These are phyloP conservation scores for Grallaria varia DNA, from an alignment of 2,113 vertebrate genomes.

Conservation along the genomic window DNA sequence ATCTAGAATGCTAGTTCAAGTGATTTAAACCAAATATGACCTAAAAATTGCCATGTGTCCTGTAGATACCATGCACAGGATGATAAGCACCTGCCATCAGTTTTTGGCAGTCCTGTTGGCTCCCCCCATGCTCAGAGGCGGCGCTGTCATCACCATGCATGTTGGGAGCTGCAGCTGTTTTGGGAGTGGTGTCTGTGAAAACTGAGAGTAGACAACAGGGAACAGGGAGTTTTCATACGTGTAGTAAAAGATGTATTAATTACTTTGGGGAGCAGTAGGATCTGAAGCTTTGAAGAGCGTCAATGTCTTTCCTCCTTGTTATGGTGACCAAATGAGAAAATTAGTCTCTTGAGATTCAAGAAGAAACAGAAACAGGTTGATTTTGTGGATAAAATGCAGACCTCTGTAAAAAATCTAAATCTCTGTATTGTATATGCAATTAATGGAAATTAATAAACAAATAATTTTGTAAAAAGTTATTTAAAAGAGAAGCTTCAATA, in stretches of 20 bases:
- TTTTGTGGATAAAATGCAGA: not conserved
- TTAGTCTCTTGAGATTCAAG: not conserved
- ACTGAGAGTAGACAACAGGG: not conserved
- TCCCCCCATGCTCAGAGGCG: not conserved
- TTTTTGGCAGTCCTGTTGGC: accelerated
- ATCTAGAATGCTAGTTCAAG: not conserved
- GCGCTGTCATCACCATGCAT: accelerated
- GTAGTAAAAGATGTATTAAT: not conserved
- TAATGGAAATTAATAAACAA: not conserved
- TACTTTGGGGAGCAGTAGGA: not conserved
- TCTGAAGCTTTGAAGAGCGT: not conserved
- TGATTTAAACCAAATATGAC: not conserved
- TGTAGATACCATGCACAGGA: not conserved
- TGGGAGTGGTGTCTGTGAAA: not conserved
- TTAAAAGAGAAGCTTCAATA: not conserved
- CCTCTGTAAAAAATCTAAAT: not conserved
- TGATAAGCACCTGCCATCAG: not conserved
- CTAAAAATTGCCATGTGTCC: not conserved
- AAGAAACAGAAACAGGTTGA: not conserved
- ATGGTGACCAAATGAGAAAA: not conserved
- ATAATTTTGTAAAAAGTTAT: not conserved
- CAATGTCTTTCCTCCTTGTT: not conserved
- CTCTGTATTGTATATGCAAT: not conserved
- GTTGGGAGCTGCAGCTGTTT: not conserved
- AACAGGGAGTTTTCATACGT: not conserved